phyloP scores from a whole-genome alignment of 1,140 invertebrate genomes.

The Drosophila azteca region DNA sequence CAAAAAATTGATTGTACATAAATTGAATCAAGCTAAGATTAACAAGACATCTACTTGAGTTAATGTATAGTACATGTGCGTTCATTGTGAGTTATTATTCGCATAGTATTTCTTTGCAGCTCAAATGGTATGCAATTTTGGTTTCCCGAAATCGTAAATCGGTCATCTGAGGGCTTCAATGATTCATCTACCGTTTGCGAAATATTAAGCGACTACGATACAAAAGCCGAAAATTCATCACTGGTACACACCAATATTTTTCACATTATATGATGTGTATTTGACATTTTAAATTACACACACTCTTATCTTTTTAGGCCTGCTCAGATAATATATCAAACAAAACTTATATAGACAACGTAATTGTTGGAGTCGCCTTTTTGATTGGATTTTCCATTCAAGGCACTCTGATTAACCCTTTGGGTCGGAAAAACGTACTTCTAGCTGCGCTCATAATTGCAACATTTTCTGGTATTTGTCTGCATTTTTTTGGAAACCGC shows the following conservation, averaged over 20 bases:
- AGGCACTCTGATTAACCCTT: slow-evolving; percentile 72
- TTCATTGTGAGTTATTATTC: too few relatives aligned
- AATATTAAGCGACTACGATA: slow-evolving; percentile 46
- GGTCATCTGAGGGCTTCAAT: slow-evolving; percentile 52
- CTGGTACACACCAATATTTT: slow-evolving; percentile 14
- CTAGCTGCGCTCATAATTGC: slow-evolving; percentile 52
- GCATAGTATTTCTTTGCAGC: slow-evolving; percentile 30
- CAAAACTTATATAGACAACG: slow-evolving; percentile 81
- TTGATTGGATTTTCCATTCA: slow-evolving; percentile 72
- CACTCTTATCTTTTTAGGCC: slow-evolving; percentile 36
- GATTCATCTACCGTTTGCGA: slow-evolving; percentile 66
- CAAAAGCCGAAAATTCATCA: slow-evolving; percentile 10
- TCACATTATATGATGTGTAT: not conserved
- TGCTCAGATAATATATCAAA: slow-evolving; percentile 76
- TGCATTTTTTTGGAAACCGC: slow-evolving; percentile 72
- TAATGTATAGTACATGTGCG: too few relatives aligned
- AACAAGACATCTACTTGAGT: too few relatives aligned
- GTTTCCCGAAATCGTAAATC: slow-evolving; percentile 84
- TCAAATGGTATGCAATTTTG: slow-evolving; percentile 83
- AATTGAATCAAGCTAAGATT: too few relatives aligned
- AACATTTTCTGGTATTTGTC: slow-evolving; percentile 59
- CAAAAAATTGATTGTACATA: too few relatives aligned
- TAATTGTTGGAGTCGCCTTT: slow-evolving; percentile 79
- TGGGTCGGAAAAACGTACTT: slow-evolving; percentile 79
- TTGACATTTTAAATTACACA: not conserved